Base-by-base conservation (phyloP, 2,113 vertebrate species). In the Epinephelus moara region DNA sequence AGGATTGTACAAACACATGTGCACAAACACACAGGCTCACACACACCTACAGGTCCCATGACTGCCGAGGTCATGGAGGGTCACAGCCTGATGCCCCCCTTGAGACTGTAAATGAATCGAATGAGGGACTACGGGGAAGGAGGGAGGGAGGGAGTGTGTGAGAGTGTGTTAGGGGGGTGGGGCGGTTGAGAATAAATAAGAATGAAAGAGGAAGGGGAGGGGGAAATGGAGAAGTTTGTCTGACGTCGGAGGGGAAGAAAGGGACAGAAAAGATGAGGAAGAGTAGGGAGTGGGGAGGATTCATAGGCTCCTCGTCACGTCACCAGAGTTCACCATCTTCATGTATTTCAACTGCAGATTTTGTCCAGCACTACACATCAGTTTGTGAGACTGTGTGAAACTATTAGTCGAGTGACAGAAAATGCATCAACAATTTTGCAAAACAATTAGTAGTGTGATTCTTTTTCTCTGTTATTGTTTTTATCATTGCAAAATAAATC, bases 51-150 rank as follows among this genome's bases (percentile, higher is more conserved):
- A 67, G 4, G 62, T 10, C 61, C 52, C 62, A 57, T 55, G 72
- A 74, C 49, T 79, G 68, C 50, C 64, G 70, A 63, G 73, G 88
- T 93, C 81, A 72, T 3, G 25, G 33, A 66, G 75, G 84, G 78
- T 84, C 77, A 47, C 11, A 40, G 82, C 9, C 75, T 67, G 60
- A 87, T 79, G 57, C 15, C 62, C 50, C 88, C 70, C 42, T 40
- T 33, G 75, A 88, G 89, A 88, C 66, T 50, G 62, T 80, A 84
- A 89, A 88, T 73, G 8, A 85, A 89, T 59, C 81, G 64, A 83
- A 82, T 23, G 84, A 76, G 80, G 18, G 11, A 5, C 14, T 37
- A 25, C 33, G 15, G 69, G 52, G 70, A 52, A 52, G 69, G 45
- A 27, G n/a, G 0, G 33, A 37, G 33, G 6, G 33, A 37, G 33